Evolutionary conservation across 2,888 invertebrate genomes (phyloP), one percentile per base, ranked within the genome.

Genomic region (Camponotus fellah): DNA sequence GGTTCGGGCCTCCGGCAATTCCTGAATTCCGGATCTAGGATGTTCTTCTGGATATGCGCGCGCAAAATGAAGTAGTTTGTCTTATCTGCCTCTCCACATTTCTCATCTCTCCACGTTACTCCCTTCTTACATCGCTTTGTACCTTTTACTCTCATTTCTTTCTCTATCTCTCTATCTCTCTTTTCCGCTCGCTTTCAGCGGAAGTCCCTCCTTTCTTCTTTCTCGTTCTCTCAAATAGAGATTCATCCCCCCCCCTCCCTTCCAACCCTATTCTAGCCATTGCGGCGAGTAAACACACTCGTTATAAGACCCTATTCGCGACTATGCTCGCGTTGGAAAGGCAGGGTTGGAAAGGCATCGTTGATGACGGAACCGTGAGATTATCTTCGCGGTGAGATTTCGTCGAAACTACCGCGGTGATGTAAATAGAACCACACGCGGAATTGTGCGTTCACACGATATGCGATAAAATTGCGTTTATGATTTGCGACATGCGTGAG

Each of bases 11-110:
- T 62, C 72, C 62, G 85, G 86, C 88, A 82, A 83, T 86, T 84
- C 65, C 75, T 75, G 85, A 87, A 86, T 83, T 84, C 64, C 76
- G 82, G 84, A 88, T 86, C 86, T 74, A 71, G 83, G 86, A 88
- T 74, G 86, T 86, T 89, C 81, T 76, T 83, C 81, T 66, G 66
- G 81, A 85, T 84, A 80, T 72, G 77, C 88, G 75, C 87, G 88
- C 87, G 86, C 86, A 86, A 86, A 89, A 88, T 86, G 84, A 86
- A 89, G n/a, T 87, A 87, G 87, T 88, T 91, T 90, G 86, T 90
- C 92, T 92, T 92, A 91, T 91, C 92, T 87, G 80, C 72, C 83
- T 84, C 82, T 81, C 72, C 72, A 68, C 82, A 68, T 86, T 85
- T 89, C 90, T 88, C 90, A 83, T 89, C 90, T 86, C 60, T 66